phyloP scores from a whole-genome alignment of 2,797 vertebrate species.

The Myoxocephalus aenaeus region DNA sequence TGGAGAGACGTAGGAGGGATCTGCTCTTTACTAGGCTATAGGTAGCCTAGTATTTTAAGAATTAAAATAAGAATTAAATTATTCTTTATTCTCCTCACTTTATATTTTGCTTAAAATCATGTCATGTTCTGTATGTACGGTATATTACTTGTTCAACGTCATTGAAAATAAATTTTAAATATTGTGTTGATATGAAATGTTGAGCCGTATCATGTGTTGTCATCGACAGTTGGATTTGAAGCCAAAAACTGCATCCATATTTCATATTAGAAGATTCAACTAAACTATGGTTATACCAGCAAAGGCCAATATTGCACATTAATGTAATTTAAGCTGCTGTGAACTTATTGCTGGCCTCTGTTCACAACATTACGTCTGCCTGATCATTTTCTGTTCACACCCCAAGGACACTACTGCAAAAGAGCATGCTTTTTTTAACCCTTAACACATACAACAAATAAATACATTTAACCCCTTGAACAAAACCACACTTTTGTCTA shows the following conservation, averaged over 20 bases:
- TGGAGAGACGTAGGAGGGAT: background rate
- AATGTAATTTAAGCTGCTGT: slow-evolving; percentile 40
- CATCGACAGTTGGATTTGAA: background rate
- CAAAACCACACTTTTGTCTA: background rate
- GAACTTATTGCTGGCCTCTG: slow-evolving; percentile 33
- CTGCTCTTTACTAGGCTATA: slow-evolving; percentile 6
- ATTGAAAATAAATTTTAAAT: slow-evolving; percentile 62
- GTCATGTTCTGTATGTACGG: slow-evolving; percentile 19
- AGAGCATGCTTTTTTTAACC: background rate
- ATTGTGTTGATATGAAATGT: slow-evolving; percentile 46
- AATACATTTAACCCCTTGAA: background rate
- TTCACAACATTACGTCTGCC: slow-evolving; percentile 38
- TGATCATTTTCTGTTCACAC: slow-evolving; percentile 29
- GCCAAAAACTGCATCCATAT: background rate
- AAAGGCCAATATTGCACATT: slow-evolving; percentile 36
- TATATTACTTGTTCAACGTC: slow-evolving; percentile 20
- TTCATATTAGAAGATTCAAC: slow-evolving; percentile 6
- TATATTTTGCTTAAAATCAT: slow-evolving; percentile 24
- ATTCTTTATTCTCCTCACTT: slow-evolving; percentile 20
- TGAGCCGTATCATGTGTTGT: slow-evolving; percentile 3
- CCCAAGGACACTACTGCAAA: slow-evolving; percentile 12
- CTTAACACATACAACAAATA: slow-evolving; percentile 3
- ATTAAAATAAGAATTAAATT: background rate
- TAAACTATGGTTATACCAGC: background rate
- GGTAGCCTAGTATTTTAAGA: background rate